Percentiles rank a stretch among this genome's conserved stretches.
These are phyloP conservation scores for Cettia cetti DNA, from an alignment of 2,113 vertebrate genomes.

Conservation along the genomic window DNA sequence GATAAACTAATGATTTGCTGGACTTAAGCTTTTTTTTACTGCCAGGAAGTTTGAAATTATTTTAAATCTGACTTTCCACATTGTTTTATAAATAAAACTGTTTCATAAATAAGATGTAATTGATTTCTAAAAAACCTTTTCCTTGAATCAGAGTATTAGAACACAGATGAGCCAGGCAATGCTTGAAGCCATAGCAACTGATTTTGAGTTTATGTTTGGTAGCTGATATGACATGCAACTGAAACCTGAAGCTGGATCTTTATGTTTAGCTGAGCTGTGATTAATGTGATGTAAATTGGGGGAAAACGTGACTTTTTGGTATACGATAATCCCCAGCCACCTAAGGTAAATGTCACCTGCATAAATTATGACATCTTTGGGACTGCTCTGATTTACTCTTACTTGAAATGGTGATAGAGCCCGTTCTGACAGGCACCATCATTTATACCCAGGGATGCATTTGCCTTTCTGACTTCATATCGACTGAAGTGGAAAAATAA, in stretches of 20 bases:
- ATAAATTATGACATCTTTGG: conserved; percentile 16
- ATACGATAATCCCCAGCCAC: not conserved
- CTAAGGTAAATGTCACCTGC: not conserved
- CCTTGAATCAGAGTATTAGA: not conserved
- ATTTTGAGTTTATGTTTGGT: not conserved
- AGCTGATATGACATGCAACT: not conserved
- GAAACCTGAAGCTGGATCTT: not conserved
- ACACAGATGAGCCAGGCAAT: not conserved
- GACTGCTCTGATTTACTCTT: not conserved
- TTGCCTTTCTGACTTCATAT: not conserved
- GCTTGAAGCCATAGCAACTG: not conserved
- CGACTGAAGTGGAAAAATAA: not conserved
- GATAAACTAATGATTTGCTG: not conserved
- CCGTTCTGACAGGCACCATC: not conserved
- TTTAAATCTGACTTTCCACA: not conserved
- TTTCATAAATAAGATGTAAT: conserved; percentile 23
- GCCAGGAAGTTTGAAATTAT: not conserved
- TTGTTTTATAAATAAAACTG: not conserved
- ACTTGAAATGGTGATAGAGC: not conserved
- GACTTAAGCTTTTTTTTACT: conserved; percentile 25
- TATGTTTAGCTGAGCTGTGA: not conserved
- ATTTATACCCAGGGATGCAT: not conserved
- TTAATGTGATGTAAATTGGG: not conserved
- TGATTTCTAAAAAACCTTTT: not conserved
- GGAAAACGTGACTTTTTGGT: not conserved